A percentile compares a stretch with the other conserved stretches of the same genome.
Conservation (phyloP, 2,888 invertebrate genomes). For the Caenorhabditis auriculariae region DNA sequence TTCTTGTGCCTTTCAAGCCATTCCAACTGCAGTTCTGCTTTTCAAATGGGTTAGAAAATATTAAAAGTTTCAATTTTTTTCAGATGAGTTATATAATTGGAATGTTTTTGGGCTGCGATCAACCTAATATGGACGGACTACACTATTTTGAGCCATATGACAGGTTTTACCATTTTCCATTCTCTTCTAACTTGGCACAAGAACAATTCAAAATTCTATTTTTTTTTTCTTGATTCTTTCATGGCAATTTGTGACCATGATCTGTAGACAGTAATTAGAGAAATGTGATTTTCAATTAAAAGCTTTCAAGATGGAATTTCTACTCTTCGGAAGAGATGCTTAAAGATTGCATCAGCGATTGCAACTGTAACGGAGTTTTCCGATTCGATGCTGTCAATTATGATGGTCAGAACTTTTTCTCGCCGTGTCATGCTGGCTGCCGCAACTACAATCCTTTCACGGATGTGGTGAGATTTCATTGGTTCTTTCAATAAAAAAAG, state of each 20-base stretch:
- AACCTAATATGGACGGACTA: conserved; percentile 30
- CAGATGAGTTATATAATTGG: conserved; percentile 40
- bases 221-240: too few relatives aligned
- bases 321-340: conserved; percentile 11
- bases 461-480: conserved; percentile 21
- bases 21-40: too few relatives aligned
- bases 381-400: conserved; percentile 71
- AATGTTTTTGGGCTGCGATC: conserved; percentile 39
- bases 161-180: too few relatives aligned
- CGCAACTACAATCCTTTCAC: conserved; percentile 21
- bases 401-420: conserved; percentile 72
- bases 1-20: too few relatives aligned
- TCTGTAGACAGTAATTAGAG: not conserved
- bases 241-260: not conserved
- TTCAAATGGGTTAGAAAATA: too few relatives aligned
- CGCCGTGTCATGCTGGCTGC: conserved; percentile 78
- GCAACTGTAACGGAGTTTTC: conserved; percentile 32
- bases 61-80: too few relatives aligned
- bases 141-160: conserved; percentile 19
- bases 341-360: conserved; percentile 19
- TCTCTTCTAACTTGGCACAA: too few relatives aligned
- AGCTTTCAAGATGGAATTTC: conserved; percentile 28
- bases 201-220: too few relatives aligned
- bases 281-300: not conserved
- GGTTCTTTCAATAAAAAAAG: too few relatives aligned